These are phyloP conservation scores for Hyles vespertilio DNA, from an alignment of 1,140 invertebrate species.

Conservation along the genomic window DNA sequence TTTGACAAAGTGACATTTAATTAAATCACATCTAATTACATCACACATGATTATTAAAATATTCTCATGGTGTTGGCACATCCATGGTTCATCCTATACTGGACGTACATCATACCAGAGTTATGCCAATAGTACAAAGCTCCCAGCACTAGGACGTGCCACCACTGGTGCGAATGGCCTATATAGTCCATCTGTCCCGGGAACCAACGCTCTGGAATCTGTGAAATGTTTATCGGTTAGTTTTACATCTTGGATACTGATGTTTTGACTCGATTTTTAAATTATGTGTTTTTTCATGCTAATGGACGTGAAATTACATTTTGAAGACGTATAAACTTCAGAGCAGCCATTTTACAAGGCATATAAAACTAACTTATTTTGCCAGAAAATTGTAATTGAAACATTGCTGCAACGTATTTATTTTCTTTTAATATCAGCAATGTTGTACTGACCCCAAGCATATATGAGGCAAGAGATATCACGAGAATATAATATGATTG, in stretches of 20 bases:
- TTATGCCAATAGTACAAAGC: constrained; percentile 97
- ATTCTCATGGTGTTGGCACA: constrained; percentile 77
- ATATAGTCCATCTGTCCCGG: constrained; percentile 92
- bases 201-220: constrained; percentile 80
- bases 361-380: too few relatives aligned
- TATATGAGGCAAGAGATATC: not conserved
- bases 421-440: too few relatives aligned
- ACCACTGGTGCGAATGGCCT: constrained; percentile 97
- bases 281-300: too few relatives aligned
- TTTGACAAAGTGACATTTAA: too few relatives aligned
- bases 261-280: not conserved
- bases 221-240: constrained; percentile 1
- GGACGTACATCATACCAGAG: constrained; percentile 91
- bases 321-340: too few relatives aligned
- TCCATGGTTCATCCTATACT: constrained; percentile 89
- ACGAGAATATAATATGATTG: too few relatives aligned
- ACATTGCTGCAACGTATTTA: too few relatives aligned
- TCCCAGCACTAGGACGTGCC: constrained; percentile 92
- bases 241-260: not conserved
- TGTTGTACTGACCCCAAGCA: too few relatives aligned
- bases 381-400: too few relatives aligned
- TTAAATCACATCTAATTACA: too few relatives aligned
- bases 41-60: constrained; percentile 32
- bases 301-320: too few relatives aligned
- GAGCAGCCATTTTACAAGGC: too few relatives aligned